Evolutionary conservation across 2,113 vertebrate species (phyloP).

Genomic region (Eidolon helvum): DNA sequence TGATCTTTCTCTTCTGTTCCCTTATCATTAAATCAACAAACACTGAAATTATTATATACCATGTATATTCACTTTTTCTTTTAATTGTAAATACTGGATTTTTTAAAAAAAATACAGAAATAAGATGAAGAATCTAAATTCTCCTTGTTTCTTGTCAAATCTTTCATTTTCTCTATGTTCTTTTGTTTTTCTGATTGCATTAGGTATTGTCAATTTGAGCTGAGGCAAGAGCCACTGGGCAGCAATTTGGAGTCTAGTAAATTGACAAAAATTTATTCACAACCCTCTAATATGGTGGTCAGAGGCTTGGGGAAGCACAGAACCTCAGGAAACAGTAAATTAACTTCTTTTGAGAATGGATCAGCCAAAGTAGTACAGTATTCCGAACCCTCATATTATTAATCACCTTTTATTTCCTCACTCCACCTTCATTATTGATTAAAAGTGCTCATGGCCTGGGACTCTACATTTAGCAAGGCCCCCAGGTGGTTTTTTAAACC

Average conservation of each 20-base stretch:
- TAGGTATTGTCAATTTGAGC: not conserved
- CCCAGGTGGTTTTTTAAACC: not conserved
- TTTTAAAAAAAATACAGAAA: slow-evolving; percentile 2
- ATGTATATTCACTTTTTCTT: slow-evolving; percentile 1
- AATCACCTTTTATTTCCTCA: not conserved
- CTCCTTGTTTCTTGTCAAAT: not conserved
- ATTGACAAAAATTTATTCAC: not conserved
- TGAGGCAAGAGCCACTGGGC: not conserved
- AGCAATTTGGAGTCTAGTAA: not conserved
- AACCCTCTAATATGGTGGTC: not conserved
- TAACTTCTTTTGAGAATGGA: not conserved
- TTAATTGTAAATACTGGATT: not conserved
- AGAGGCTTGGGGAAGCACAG: not conserved
- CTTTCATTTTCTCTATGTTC: not conserved
- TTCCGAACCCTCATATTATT: not conserved
- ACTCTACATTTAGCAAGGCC: not conserved
- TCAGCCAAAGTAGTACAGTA: not conserved
- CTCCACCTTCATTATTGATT: not conserved
- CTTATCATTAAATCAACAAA: not conserved
- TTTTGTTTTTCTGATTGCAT: slow-evolving; percentile 28
- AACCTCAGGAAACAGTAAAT: not conserved
- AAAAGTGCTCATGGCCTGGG: not conserved
- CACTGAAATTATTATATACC: not conserved
- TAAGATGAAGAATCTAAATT: not conserved
- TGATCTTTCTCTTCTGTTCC: slow-evolving; percentile 11